A percentile compares a stretch with the other conserved stretches of the same genome.
These are phyloP conservation scores for Channallabes apus DNA, from an alignment of 2,797 vertebrate species.

Conservation along the genomic window DNA sequence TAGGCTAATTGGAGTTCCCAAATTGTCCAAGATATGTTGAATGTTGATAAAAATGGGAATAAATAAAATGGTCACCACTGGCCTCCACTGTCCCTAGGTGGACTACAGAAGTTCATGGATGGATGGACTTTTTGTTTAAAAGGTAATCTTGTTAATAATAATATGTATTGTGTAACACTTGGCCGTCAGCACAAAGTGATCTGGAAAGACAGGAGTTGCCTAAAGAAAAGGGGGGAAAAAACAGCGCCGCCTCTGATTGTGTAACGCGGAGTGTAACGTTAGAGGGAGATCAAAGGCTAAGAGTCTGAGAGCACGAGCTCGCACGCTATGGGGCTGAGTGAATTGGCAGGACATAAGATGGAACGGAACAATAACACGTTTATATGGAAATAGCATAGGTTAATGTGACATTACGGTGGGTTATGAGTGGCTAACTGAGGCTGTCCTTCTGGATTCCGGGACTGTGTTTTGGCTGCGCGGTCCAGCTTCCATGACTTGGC, in stretches of 20 bases:
- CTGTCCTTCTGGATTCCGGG: neutral
- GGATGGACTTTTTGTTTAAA: neutral
- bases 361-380: neutral
- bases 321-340: slow-evolving; percentile 47
- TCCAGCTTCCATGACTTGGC: slow-evolving; percentile 68
- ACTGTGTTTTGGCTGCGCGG: slow-evolving; percentile 12
- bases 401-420: neutral
- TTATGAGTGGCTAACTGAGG: neutral
- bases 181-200: slow-evolving; percentile 30
- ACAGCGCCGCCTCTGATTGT: slow-evolving; percentile 50
- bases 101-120: too few relatives aligned
- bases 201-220: slow-evolving; percentile 42
- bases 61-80: too few relatives aligned
- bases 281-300: slow-evolving; percentile 38
- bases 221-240: neutral
- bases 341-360: slow-evolving; percentile 26
- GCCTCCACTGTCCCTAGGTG: too few relatives aligned
- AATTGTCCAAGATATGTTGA: too few relatives aligned
- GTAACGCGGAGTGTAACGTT: slow-evolving; percentile 40
- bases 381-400: neutral
- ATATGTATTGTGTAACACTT: slow-evolving; percentile 12
- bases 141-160: slow-evolving; percentile 23
- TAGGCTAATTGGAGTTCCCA: too few relatives aligned
- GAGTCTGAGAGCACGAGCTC: slow-evolving; percentile 46
- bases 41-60: too few relatives aligned